Evolutionary conservation across 30 jellyfish, hydroid and myxozoan genomes (phyloP), one percentile per base, ranked within the genome.

Genomic region (Hydra vulgaris): DNA sequence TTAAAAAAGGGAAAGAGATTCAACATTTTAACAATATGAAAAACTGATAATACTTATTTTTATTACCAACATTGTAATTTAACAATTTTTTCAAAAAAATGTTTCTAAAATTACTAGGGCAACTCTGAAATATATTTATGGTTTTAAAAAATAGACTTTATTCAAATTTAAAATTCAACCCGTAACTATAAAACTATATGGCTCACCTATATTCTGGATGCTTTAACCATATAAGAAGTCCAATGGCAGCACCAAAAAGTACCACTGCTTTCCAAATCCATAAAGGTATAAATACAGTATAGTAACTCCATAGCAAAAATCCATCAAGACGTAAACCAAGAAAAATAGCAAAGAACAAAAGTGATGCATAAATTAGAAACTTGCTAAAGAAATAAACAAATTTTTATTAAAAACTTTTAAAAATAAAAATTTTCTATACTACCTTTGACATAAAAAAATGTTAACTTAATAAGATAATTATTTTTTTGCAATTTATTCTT

Each of bases 201-300:
- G 8, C 75, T 23, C 81, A 84, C 98, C 98, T 92, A 89, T 92
- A 92, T 70, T 92, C 98, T 22, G 98, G 98, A 81, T 92, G 98
- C 16, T 80, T 87, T 17, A 92, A 69, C 96, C 98, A 92, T 19
- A 92, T 53, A 54, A 92, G 52, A 21, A 94, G 73, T 7, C 98
- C 98, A 0, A 87, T 73, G 7, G 78, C 54, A 21, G 89, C 96
- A 12, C 98, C 98, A 66, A 88, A 26, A 54, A 92, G 73, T 7
- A 87, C 96, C 53, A 81, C 71, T 12, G 71, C 25, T 82, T 92
- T 87, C 98, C 98, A 92, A 7, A 92, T 84, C 98, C 98, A 92
- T 7, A 92, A 53, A 75, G 98, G 98, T 25, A 74, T 76, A 66
- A 92, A 92, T 26, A 92, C 78, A 23, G 87, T 53, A 85, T 86